These are phyloP conservation scores for Anodontia alba DNA, from an alignment of 2,888 invertebrate species.

Conservation along the genomic window DNA sequence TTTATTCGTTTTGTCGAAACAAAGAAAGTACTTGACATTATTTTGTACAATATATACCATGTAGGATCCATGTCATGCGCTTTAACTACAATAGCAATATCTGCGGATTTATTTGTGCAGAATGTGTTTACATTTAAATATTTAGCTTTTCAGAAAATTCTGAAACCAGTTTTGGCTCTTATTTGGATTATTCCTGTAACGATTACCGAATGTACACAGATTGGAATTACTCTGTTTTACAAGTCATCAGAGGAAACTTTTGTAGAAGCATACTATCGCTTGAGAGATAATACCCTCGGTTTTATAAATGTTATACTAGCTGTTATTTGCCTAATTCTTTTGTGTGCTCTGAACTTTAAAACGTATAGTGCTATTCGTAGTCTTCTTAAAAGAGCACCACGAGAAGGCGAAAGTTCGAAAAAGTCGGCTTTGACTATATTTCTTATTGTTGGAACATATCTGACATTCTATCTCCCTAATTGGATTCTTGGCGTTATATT, in stretches of 20 bases:
- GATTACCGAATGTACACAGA: background rate
- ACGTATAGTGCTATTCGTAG: background rate
- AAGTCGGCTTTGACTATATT: background rate
- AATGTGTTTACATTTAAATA: background rate
- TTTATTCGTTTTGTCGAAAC: background rate
- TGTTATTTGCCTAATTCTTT: background rate
- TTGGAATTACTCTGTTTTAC: background rate
- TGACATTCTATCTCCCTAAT: background rate
- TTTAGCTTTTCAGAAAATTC: background rate
- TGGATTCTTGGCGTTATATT: background rate
- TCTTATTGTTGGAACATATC: background rate
- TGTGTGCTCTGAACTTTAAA: background rate
- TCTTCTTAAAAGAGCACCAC: background rate
- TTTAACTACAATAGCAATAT: background rate
- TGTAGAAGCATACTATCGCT: background rate
- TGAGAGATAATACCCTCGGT: background rate
- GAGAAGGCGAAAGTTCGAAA: background rate
- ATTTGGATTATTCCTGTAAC: background rate
- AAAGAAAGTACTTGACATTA: background rate
- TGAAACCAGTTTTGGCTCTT: background rate
- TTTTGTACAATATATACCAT: background rate
- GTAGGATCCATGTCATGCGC: background rate
- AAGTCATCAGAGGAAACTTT: background rate
- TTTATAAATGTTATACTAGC: background rate
- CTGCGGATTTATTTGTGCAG: background rate